phyloP scores from a whole-genome alignment of 2,113 vertebrate species.

The Aythya baeri region DNA sequence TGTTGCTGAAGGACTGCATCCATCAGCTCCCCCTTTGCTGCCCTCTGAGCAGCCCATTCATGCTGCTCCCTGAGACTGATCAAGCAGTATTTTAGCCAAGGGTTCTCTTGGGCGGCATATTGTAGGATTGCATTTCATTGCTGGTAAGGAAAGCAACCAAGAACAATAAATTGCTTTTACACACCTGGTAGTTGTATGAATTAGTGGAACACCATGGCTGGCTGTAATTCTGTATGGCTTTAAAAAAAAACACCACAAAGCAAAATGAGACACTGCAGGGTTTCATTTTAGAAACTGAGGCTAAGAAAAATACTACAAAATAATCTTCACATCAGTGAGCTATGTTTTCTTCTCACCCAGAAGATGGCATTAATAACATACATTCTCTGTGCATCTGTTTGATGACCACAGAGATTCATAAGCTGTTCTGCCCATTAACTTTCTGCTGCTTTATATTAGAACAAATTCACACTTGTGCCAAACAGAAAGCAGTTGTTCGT shows the following conservation, averaged over 20 bases:
- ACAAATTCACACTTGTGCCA: not conserved
- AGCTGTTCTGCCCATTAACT: not conserved
- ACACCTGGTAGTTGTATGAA: not conserved
- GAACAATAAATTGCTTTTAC: not conserved
- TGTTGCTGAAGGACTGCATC: not conserved
- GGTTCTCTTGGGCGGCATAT: rapidly evolving
- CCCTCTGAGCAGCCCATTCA: not conserved
- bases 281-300: not conserved
- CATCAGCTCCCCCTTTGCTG: not conserved
- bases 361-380: not conserved
- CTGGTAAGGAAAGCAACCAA: not conserved
- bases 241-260: not conserved
- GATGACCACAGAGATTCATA: not conserved
- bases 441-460: not conserved
- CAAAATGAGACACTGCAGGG: not conserved
- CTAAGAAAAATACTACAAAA: not conserved
- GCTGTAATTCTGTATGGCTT: not conserved
- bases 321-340: not conserved
- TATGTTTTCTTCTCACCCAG: not conserved
- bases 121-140: rapidly evolving
- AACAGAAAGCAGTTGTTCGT: not conserved
- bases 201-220: not conserved
- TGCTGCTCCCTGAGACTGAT: not conserved
- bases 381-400: not conserved
- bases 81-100: rapidly evolving